Base-by-base conservation (phyloP, 1,140 invertebrate genomes). In the Papilio glaucus region DNA sequence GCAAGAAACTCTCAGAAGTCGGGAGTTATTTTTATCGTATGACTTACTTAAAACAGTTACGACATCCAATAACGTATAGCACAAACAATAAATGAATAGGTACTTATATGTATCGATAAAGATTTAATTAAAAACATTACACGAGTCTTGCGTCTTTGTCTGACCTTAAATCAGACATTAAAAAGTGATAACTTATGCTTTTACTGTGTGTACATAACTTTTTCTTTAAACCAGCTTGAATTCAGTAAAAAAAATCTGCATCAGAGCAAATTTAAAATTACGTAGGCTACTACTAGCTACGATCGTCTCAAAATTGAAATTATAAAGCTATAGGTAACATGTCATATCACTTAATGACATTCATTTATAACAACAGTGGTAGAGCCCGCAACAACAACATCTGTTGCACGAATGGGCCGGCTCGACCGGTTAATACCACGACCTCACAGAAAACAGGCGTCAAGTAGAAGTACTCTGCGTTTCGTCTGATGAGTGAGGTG, bases 11-110 rank as follows among this genome's bases (percentile, higher is more conserved):
- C 37, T 65, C 62, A 38, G 62, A 65, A 65, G 18, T 39, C 62
- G n/a, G n/a, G 62, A 38, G 62, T 65, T 65, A 65, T 65, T 65
- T 65, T 65, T 65, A 65, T 65, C 62, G 62, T 38, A 65, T 65
- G 62, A 65, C 37, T 65, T 65, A 41, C 62, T 65, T 41, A 37
- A 65, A 65, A 39, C 62, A 39, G 33, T 65, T 41, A 65, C 62
- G 62, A 65, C 62, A 65, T 18, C n/a, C 18, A 65, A 39, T 65
- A 37, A 18, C 13, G 26, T 24, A 53, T 63, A 39, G 33, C 29
- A 38, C 60, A 62, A 62, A 62, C 13, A 37, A 62, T 62, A 38
- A 60, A 21, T n/a, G 26, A 61, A 61, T 61, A 61, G 26, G 26
- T 53, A 53, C 18, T 53, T 53, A 21, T 24, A 53, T 21, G 45